These are phyloP conservation scores for Tiliqua scincoides DNA, from an alignment of 2,113 vertebrate genomes.

Conservation along the genomic window DNA sequence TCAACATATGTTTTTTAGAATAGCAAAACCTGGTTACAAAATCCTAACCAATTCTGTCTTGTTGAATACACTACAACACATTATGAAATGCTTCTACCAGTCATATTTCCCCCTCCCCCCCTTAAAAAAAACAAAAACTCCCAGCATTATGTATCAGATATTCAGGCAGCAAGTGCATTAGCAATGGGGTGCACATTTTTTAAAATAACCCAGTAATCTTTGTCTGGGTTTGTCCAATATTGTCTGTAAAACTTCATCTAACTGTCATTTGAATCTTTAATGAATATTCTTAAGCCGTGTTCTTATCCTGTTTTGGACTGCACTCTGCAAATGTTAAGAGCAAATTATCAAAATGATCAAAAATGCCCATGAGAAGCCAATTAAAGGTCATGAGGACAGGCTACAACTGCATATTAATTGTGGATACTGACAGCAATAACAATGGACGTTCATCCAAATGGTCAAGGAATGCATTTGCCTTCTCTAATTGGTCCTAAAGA, in stretches of 20 bases:
- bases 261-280: neutral
- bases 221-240: neutral
- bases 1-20: neutral
- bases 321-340: neutral
- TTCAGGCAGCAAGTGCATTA: neutral
- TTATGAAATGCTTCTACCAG: neutral
- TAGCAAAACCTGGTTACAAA: neutral
- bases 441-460: conserved; percentile 7
- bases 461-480: conserved; percentile 10
- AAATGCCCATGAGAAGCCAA: conserved; percentile 20
- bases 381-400: conserved; percentile 20
- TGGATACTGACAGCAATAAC: conserved; percentile 5
- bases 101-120: too few relatives aligned
- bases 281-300: conserved; percentile 8
- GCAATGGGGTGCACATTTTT: neutral
- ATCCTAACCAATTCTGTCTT: neutral
- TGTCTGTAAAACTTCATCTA: conserved; percentile 16
- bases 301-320: neutral
- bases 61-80: neutral
- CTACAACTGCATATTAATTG: conserved; percentile 30
- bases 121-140: neutral
- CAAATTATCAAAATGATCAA: conserved; percentile 7
- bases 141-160: neutral
- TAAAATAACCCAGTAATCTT: neutral
- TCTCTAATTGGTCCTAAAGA: neutral